These are phyloP conservation scores for Lasioglossum pauxillum DNA, from an alignment of 2,888 invertebrate genomes.

Conservation along the genomic window DNA sequence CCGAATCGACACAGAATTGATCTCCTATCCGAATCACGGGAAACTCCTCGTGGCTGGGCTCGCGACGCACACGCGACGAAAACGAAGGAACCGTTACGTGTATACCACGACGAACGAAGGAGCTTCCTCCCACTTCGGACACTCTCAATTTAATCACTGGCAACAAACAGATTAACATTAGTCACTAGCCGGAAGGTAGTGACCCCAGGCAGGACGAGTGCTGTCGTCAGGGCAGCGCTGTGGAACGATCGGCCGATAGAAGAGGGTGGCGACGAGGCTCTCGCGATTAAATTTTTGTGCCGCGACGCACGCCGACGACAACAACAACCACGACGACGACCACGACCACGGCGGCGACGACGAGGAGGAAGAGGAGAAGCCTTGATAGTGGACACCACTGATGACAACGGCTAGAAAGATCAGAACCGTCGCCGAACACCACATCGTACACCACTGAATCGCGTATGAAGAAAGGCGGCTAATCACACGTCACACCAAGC, in stretches of 20 bases:
- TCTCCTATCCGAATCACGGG: constrained; percentile 36
- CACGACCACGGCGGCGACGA: constrained; percentile 1
- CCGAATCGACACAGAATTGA: constrained; percentile 34
- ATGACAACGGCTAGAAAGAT: constrained; percentile 72
- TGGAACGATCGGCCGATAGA: constrained; percentile 64
- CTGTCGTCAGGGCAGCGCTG: constrained; percentile 73
- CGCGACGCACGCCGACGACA: constrained; percentile 66
- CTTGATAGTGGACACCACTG: constrained; percentile 72
- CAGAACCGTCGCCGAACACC: constrained; percentile 76
- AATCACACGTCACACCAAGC: constrained; percentile 77
- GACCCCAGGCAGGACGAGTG: constrained; percentile 72
- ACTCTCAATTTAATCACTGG: constrained; percentile 67
- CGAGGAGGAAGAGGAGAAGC: constrained; percentile 48
- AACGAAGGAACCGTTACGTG: constrained; percentile 62
- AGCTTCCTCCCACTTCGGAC: constrained; percentile 57
- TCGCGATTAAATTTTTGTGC: constrained; percentile 75
- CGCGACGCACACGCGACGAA: constrained; percentile 53
- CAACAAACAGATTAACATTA: constrained; percentile 70
- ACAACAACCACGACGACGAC: constrained; percentile 46
- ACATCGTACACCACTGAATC: constrained; percentile 80
- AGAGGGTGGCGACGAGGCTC: constrained; percentile 68
- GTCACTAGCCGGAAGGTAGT: constrained; percentile 75
- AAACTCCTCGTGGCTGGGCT: constrained; percentile 29
- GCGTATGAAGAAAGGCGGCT: constrained; percentile 63
- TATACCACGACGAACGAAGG: constrained; percentile 54